Percentiles rank a stretch among this genome's conserved stretches.
Conservation (phyloP, 2,888 invertebrate species). For the Lathronympha strigana region DNA sequence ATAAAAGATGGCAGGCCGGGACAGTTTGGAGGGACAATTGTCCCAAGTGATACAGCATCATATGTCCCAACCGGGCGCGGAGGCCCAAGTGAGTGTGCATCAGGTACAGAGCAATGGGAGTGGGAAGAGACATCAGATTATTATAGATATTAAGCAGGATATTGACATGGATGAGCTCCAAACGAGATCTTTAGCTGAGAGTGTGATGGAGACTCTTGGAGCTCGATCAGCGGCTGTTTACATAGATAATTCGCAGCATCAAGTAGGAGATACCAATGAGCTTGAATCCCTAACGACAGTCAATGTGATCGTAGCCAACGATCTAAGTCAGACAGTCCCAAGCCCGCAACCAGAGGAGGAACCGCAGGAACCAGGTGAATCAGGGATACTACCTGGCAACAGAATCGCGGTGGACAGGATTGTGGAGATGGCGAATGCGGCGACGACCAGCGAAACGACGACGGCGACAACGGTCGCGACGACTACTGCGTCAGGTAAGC, state of each 20-base stretch:
- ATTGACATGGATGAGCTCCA: slow-evolving; percentile 79
- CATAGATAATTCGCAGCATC: slow-evolving; percentile 69
- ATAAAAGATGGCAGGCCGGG: slow-evolving; percentile 72
- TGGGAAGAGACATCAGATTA: slow-evolving; percentile 79
- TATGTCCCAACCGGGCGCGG: slow-evolving; percentile 69
- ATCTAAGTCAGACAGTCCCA: slow-evolving; percentile 60
- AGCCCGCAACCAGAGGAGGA: slow-evolving; percentile 62
- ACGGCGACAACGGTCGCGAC: slow-evolving; percentile 64
- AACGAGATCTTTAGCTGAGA: slow-evolving; percentile 77
- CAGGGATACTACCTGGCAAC: slow-evolving; percentile 63
- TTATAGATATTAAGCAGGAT: slow-evolving; percentile 81
- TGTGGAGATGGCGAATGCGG: slow-evolving; percentile 68
- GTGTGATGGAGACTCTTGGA: slow-evolving; percentile 80
- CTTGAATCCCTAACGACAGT: slow-evolving; percentile 78
- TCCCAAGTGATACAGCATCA: slow-evolving; percentile 78
- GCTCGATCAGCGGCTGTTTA: slow-evolving; percentile 78
- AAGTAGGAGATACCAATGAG: slow-evolving; percentile 66
- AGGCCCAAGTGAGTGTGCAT: slow-evolving; percentile 79
- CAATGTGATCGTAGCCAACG: slow-evolving; percentile 78
- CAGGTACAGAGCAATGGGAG: slow-evolving; percentile 72
- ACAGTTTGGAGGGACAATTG: slow-evolving; percentile 69
- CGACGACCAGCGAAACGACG: slow-evolving; percentile 53
- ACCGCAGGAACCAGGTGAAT: slow-evolving; percentile 57
- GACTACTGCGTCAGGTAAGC: slow-evolving; percentile 77
- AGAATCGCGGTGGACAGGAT: slow-evolving; percentile 74